Evolutionary conservation across 2,113 vertebrate genomes (phyloP), one percentile per base, ranked within the genome.

Genomic region (Hemiscyllium ocellatum): DNA sequence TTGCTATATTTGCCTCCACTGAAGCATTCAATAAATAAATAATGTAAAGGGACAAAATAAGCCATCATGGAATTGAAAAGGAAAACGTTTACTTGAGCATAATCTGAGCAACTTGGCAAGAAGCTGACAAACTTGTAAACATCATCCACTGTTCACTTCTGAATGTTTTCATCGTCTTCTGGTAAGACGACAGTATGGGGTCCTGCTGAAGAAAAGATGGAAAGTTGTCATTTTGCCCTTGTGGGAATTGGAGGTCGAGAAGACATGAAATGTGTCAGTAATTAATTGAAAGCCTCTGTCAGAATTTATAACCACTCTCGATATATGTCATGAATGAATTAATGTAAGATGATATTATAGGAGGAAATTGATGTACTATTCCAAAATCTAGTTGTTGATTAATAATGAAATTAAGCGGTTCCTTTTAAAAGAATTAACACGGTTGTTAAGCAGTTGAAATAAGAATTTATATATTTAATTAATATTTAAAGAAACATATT

Each of bases 91-190:
- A 99, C 99, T 98, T 99, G 98, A 95, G 98, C 98, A 10, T 98
- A 99, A 94, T 98, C 98, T 33, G 98, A 98, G 94, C 99, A 99
- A 12, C 98, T 98, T 3, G 98, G 98, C 80, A 99, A 98, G 95
- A 96, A 98, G 87, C 96, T 96, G 65, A 99, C 98, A 96, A 99
- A 99, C 97, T 96, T 98, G 96, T 98, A 98, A 5, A 99, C 99
- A 0, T 99, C 99, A 33, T 98, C 98, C 61, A 98, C 97, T 0
- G 98, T 98, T 99, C 99, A 99, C 96, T 99, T 99, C 96, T 98
- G 98, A 86, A 99, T 97, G 96, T 99, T 98, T 96, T 98, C 98
- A 0, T 98, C 98, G 76, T 98, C 98, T 26, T 98, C 97, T 29
- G 97, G 98, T 52, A 98, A 96, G 96, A 98, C 98, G 94, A 98